A percentile compares a stretch with the other conserved stretches of the same genome.
These are phyloP conservation scores for Lerista edwardsae DNA, from an alignment of 2,797 vertebrate species.

Conservation along the genomic window DNA sequence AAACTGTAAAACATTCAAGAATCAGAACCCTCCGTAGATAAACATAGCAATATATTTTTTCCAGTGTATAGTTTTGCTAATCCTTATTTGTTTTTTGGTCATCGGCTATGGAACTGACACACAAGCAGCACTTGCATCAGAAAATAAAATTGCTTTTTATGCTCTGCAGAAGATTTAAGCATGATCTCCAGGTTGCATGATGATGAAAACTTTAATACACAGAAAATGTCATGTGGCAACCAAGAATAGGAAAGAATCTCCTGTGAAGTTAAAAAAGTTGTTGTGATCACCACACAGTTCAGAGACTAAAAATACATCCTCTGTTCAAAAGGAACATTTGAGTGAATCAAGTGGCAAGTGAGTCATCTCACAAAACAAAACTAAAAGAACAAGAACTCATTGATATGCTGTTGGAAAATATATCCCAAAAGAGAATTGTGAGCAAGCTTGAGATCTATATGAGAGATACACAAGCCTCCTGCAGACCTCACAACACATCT, in stretches of 20 bases:
- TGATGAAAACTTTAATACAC: not conserved
- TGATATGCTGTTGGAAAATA: conserved; percentile 61
- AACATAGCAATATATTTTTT: conserved; percentile 6
- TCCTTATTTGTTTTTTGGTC: not conserved
- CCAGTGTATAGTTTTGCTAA: not conserved
- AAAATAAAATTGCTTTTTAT: conserved; percentile 30
- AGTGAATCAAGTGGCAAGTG: conserved; percentile 54
- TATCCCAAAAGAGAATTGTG: conserved; percentile 31
- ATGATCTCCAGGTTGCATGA: conserved; percentile 4
- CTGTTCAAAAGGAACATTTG: conserved; percentile 54
- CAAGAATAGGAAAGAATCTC: conserved; percentile 17
- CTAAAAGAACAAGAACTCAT: conserved; percentile 50
- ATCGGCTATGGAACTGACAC: conserved; percentile 16
- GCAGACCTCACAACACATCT: not conserved
- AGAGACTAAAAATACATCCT: conserved; percentile 57
- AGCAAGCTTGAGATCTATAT: not conserved
- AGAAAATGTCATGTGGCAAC: conserved; percentile 5
- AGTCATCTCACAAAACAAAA: conserved; percentile 51
- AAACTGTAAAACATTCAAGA: not conserved
- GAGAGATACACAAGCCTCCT: not conserved
- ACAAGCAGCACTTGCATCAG: conserved; percentile 22
- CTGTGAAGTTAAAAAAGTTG: conserved; percentile 45
- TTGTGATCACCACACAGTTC: conserved; percentile 35
- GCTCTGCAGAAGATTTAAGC: conserved; percentile 22
- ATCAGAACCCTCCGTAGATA: not conserved